Base-by-base conservation (phyloP, 2,888 invertebrate genomes). In the Melieria crassipennis region DNA sequence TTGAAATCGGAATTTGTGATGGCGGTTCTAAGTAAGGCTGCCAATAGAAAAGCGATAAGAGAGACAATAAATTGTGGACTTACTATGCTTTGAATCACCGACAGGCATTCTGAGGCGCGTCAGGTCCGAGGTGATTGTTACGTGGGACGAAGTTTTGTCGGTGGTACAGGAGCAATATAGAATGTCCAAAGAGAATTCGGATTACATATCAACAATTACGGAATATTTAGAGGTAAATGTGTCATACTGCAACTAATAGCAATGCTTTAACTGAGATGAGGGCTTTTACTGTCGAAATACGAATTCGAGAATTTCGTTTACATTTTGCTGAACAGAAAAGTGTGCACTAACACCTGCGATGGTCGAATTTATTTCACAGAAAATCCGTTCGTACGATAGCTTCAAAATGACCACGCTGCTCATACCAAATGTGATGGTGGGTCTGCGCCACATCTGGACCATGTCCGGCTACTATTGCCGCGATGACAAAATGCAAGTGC, bases 381-480 rank as follows among this genome's bases (percentile, higher is more conserved):
- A 92, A 73, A 90, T 94, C 73, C 90, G 91, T 74, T 91, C 91
- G 72, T 90, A 91, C 48, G 89, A 91, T 0, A 91, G 92, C 45
- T 92, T 96, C 73, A 88, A 90, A 70, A 90, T 91, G 83, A 92
- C 96, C 30, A 89, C 90, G 10, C 91, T 93, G 56, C 89, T 91
- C 5, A 89, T 97, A 45, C 93, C 94, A 0, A 90, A 92, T 70
- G 87, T 97, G 74, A 93, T 96, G 88, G 93, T 95, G 75, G 94
- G 95, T 2, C 86, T 97, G 55, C 92, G 94, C 78, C 93, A 97
- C 89, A 93, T 97, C 81, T 97, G 97, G 97, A 93, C 96, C 65
- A 89, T 97, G 68, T 97, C 97, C 0, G 88, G 91, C 65, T 94
- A 95, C 79, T 97, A 94, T 84, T 92, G 94, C 73, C 91, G 89